Evolutionary conservation across 2,888 invertebrate species (phyloP).

Genomic region (Chymomyza caudatula): DNA sequence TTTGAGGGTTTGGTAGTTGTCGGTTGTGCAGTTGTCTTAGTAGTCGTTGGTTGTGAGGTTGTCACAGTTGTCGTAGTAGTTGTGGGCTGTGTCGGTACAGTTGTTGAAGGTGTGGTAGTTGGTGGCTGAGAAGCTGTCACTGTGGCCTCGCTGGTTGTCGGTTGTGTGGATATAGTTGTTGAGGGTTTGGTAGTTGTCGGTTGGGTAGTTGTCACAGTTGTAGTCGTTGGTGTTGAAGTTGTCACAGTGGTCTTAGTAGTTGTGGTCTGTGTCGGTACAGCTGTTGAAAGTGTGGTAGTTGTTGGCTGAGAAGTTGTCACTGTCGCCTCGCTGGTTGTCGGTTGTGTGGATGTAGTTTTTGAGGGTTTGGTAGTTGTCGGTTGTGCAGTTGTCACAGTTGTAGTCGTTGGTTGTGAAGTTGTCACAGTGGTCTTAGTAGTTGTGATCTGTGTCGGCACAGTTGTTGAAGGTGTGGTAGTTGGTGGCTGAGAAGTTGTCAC

Average conservation of each 20-base stretch:
- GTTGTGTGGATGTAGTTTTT: not conserved
- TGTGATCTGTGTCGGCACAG: slow-evolving; percentile 1
- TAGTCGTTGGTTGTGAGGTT: not conserved
- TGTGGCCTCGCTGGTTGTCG: too few species aligned
- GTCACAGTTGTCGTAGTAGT: not conserved
- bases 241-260: not conserved
- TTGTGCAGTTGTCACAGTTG: too few species aligned
- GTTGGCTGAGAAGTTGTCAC: not conserved
- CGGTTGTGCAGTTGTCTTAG: not conserved
- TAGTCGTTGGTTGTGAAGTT: not conserved
- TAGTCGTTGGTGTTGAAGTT: too few species aligned
- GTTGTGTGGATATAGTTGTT: not conserved
- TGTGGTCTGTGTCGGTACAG: not conserved
- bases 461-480: not conserved
- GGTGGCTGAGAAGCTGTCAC: too few species aligned
- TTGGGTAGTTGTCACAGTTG: too few species aligned
- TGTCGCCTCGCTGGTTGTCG: not conserved
- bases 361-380: not conserved
- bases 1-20: not conserved
- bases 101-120: not conserved
- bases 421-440: not conserved
- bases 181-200: not conserved
- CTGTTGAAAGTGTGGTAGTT: not conserved
- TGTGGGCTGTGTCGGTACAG: not conserved
- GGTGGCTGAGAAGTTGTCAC: not conserved